Percentiles rank a stretch among this genome's conserved stretches.
Evolutionary conservation across 2,113 vertebrate genomes (phyloP).

Genomic region (Orientallactaga bullata): DNA sequence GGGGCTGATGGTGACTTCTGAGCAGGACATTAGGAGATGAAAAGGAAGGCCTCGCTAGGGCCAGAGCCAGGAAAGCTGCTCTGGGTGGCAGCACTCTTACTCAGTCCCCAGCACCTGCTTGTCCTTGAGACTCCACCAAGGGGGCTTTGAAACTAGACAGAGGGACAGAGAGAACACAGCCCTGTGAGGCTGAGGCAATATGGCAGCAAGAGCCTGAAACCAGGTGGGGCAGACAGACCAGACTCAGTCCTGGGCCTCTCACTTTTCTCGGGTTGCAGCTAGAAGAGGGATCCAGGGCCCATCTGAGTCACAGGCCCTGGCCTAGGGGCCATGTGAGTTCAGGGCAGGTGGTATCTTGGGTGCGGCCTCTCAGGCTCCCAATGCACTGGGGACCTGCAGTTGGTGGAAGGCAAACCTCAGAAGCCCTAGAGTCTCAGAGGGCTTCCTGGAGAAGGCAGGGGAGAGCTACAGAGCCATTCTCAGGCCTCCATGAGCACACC

Average conservation of each 20-base stretch:
- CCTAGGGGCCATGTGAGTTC: not conserved
- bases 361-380: not conserved
- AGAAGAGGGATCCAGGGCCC: not conserved
- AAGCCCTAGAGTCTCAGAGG: not conserved
- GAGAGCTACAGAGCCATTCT: too few species aligned
- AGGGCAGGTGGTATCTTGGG: not conserved
- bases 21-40: rapidly evolving
- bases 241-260: not conserved
- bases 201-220: not conserved
- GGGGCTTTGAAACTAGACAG: not conserved
- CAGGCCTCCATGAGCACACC: not conserved
- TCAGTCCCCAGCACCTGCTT: rapidly evolving
- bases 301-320: not conserved
- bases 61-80: too few species aligned
- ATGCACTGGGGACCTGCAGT: not conserved
- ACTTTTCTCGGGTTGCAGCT: not conserved
- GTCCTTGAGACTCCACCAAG: not conserved
- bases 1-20: not conserved
- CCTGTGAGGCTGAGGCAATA: not conserved
- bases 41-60: not conserved
- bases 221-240: not conserved
- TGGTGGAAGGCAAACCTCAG: not conserved
- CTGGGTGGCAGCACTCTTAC: not conserved
- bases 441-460: not conserved
- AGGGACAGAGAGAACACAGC: not conserved